Conservation (phyloP, 1,140 invertebrate species). For the Diprion similis region DNA sequence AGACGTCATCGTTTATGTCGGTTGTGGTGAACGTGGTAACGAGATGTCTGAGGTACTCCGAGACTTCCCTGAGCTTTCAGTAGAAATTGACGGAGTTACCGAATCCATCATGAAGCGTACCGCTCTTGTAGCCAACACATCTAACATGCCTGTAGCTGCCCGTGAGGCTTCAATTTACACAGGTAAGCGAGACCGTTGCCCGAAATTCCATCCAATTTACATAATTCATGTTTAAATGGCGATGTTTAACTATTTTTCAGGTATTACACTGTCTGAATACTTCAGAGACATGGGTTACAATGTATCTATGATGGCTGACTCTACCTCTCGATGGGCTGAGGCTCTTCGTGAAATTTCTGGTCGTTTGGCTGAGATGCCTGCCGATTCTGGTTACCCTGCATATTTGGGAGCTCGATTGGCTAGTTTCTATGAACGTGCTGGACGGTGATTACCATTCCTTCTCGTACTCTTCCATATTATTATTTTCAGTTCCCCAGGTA, state of each 20-base stretch:
- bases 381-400: conserved; percentile 98
- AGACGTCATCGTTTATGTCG: conserved; percentile 99
- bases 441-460: conserved; percentile 58
- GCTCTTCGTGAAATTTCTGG: conserved; percentile 99
- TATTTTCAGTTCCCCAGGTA: conserved; percentile 7
- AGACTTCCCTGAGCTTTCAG: conserved; percentile 97
- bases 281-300: conserved; percentile 99
- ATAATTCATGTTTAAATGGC: conserved; percentile 6
- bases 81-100: conserved; percentile 95
- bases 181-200: conserved; percentile 59
- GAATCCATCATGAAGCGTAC: conserved; percentile 99
- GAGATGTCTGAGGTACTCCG: conserved; percentile 92
- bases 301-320: conserved; percentile 99
- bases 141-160: conserved; percentile 99
- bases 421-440: conserved; percentile 99
- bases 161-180: conserved; percentile 99
- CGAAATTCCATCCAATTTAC: background rate
- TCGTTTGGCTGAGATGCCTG: conserved; percentile 99
- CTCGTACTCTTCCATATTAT: background rate
- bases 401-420: conserved; percentile 97
- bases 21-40: conserved; percentile 90
- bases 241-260: conserved; percentile 54
- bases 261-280: conserved; percentile 98
- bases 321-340: conserved; percentile 99
- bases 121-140: conserved; percentile 98